Evolutionary conservation across 1,140 invertebrate species (phyloP).

Genomic region (Pseudomyrmex dendroicus): DNA sequence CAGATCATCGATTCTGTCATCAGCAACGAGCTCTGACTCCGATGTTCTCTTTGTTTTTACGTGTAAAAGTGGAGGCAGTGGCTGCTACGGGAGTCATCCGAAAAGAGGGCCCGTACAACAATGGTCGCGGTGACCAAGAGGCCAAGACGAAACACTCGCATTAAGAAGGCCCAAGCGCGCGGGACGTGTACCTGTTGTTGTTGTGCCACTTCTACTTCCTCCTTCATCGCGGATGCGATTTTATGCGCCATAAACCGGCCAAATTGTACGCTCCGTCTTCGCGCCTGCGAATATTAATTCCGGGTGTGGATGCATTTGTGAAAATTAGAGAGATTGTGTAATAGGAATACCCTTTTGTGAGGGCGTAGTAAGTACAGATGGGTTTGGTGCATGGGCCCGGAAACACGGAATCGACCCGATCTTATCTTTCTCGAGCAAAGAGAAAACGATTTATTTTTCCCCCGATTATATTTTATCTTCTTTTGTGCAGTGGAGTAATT

Average conservation of each 20-base stretch:
- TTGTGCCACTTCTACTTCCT: constrained; percentile 65
- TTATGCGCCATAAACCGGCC: constrained; percentile 62
- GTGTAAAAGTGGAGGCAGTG: constrained; percentile 82
- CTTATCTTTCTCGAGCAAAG: constrained; percentile 57
- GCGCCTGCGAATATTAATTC: constrained; percentile 35
- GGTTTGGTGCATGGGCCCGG: constrained; percentile 81
- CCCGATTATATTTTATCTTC: constrained; percentile 32
- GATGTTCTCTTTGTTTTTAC: constrained; percentile 80
- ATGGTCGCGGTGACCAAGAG: constrained; percentile 75
- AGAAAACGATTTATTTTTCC: constrained; percentile 66
- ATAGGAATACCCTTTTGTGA: constrained; percentile 73
- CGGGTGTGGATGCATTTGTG: constrained; percentile 48
- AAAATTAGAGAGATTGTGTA: constrained; percentile 76
- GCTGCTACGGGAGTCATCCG: constrained; percentile 84
- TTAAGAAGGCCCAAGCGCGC: constrained; percentile 67
- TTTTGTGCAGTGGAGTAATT: constrained; percentile 33
- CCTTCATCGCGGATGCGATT: constrained; percentile 67
- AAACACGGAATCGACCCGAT: constrained; percentile 67
- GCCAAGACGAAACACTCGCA: constrained; percentile 78
- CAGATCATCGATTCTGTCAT: constrained; percentile 60
- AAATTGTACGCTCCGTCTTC: constrained; percentile 53
- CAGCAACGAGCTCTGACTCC: constrained; percentile 75
- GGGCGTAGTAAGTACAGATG: constrained; percentile 84
- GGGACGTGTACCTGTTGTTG: constrained; percentile 57
- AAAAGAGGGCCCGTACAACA: constrained; percentile 81